These are phyloP conservation scores for Oscheius sp. DNA, from an alignment of 2,888 invertebrate genomes.

Conservation along the genomic window DNA sequence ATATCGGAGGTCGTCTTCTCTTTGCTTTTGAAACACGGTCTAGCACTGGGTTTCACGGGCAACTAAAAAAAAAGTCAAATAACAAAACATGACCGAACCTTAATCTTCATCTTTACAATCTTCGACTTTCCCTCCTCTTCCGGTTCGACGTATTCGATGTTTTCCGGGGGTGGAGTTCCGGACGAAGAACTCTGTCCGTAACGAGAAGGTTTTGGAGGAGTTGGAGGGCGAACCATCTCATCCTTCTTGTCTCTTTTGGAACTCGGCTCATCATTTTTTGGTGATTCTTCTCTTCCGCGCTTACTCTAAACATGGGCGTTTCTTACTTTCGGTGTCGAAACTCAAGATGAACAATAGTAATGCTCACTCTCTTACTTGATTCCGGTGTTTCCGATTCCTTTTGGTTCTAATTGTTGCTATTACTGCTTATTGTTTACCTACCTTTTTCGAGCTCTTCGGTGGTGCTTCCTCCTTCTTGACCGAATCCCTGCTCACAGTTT, in stretches of 20 bases:
- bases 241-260: not conserved
- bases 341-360: too few relatives aligned
- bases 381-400: not conserved
- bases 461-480: not conserved
- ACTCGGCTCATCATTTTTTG: not conserved
- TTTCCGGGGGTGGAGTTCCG: not conserved
- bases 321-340: too few relatives aligned
- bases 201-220: slow-evolving; percentile 2
- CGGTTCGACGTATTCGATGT: not conserved
- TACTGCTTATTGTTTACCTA: not conserved
- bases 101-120: not conserved
- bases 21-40: slow-evolving; percentile 1
- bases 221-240: not conserved
- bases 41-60: not conserved
- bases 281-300: not conserved
- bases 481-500: not conserved
- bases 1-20: not conserved
- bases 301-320: not conserved
- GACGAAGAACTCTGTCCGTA: not conserved
- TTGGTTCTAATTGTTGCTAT: not conserved
- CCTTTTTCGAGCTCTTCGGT: not conserved
- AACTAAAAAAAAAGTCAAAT: not conserved
- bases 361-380: too few relatives aligned
- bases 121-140: not conserved
- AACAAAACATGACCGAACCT: not conserved